Evolutionary conservation across 2,113 vertebrate species (phyloP), one percentile per base, ranked within the genome.

Genomic region (human): DNA sequence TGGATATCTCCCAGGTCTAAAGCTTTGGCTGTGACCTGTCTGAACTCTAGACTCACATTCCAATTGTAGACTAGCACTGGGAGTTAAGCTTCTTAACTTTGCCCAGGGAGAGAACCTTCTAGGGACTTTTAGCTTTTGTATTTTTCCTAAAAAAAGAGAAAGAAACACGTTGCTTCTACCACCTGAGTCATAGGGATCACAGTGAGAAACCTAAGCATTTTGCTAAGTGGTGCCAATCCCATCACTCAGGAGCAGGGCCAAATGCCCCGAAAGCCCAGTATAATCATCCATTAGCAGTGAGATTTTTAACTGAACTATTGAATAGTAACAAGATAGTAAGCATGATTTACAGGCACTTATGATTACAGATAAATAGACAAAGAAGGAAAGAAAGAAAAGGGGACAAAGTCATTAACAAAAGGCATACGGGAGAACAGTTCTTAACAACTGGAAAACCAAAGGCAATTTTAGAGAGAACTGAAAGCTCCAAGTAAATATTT

Each of bases 391-490:
- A 59, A 66, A 23, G 20, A 61, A 86, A 76, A 84, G n/a, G 17
- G 7, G 25, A 32, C 10, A 55, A 76, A 76, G 5, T 81, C 18
- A 22, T 6, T 68, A 8, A 45, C 27, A 48, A 57, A 78, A 16
- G 12, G 1, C 66, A n/a, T 14, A 64, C 3, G n/a, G 72, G 55
- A 90, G 40, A 82, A 82, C 6, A 40, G 12, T 89, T 83, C 75
- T 59, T 73, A 95, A 76, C 11, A 66, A 79, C 2, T 52, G 7
- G 25, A 90, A 94, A 96, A 57, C 12, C 30, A 40, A 48, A 40
- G 32, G 20, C 6, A 66, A 25, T 96, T 98, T 90, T 81, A 94
- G 79, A 80, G 75, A 98, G 78, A 97, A 92, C 40, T 95, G 48
- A 68, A 68, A 98, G 92, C 48, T 90, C 43, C 61, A 95, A 95